Percentiles rank a stretch among this genome's conserved stretches.
Conservation (phyloP, 2,888 invertebrate genomes). For the Stegophylla sp. region DNA sequence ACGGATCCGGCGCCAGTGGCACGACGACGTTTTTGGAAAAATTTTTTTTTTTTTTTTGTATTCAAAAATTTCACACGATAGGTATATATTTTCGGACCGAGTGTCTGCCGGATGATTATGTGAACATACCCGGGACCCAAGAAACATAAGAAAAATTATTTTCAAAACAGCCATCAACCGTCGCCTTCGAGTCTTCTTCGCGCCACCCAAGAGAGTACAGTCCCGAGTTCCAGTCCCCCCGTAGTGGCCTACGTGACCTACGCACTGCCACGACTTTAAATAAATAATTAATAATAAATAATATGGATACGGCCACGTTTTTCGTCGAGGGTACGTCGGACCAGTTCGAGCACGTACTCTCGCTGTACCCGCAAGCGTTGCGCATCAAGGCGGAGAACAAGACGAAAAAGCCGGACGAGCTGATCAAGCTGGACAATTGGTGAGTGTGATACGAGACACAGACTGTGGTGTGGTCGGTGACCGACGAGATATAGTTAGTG, state of each 20-base stretch:
- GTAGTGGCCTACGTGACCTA: not conserved
- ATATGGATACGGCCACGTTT: conserved; percentile 87
- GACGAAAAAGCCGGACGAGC: conserved; percentile 91
- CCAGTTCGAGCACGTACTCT: conserved; percentile 86
- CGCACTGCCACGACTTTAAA: not conserved
- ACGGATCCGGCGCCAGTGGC: too few species aligned
- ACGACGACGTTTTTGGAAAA: too few species aligned
- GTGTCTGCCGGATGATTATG: not conserved
- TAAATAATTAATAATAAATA: too few species aligned
- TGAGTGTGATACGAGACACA: conserved; percentile 68
- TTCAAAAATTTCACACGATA: too few species aligned
- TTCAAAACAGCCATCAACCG: not conserved
- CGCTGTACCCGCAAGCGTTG: conserved; percentile 89
- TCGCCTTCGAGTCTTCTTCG: not conserved
- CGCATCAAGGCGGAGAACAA: conserved; percentile 88
- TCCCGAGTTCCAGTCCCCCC: not conserved
- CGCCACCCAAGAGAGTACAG: not conserved
- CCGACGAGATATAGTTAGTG: not conserved
- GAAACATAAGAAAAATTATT: not conserved
- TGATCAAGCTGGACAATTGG: conserved; percentile 94
- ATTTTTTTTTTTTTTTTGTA: not conserved
- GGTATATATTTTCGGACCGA: not conserved
- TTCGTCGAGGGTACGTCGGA: conserved; percentile 83
- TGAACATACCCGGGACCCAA: not conserved
- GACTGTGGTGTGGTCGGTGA: not conserved